Evolutionary conservation across 2,113 vertebrate genomes (phyloP).

Genomic region (Narcine bancroftii): DNA sequence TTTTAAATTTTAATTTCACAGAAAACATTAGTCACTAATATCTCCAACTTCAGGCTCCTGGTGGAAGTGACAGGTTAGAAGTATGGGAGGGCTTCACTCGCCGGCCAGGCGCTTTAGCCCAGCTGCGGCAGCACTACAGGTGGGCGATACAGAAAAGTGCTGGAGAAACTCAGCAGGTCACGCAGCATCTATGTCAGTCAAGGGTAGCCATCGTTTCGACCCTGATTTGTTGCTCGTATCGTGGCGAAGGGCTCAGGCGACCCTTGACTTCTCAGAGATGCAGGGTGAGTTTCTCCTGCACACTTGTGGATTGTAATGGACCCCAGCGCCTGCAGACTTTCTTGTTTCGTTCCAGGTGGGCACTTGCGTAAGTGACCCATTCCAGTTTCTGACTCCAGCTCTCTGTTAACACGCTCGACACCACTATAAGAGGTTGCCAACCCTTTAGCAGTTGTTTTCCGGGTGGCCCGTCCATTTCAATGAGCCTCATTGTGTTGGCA

Average conservation of each 20-base stretch:
- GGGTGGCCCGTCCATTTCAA: not conserved
- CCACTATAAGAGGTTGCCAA: not conserved
- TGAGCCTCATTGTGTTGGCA: not conserved
- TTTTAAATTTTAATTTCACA: not conserved
- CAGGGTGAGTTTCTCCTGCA: too few species aligned
- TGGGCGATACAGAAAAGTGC: too few species aligned
- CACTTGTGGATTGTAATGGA: too few species aligned
- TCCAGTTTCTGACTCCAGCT: not conserved
- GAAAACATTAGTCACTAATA: not conserved
- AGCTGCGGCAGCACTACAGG: not conserved
- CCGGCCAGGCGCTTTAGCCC: not conserved
- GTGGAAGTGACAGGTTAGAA: not conserved
- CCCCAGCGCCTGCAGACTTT: too few species aligned
- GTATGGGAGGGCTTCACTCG: not conserved
- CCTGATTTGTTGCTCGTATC: too few species aligned
- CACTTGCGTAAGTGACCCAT: not conserved
- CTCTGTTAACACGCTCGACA: not conserved
- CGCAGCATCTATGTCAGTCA: too few species aligned
- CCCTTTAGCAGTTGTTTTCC: not conserved
- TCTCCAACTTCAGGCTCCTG: not conserved
- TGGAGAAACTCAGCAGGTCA: too few species aligned
- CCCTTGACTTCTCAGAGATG: too few species aligned
- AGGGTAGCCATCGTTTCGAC: too few species aligned
- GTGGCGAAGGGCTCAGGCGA: too few species aligned
- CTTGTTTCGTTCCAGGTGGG: too few species aligned